Base-by-base conservation (phyloP, 2,888 invertebrate genomes). In the Onchidella celtica region DNA sequence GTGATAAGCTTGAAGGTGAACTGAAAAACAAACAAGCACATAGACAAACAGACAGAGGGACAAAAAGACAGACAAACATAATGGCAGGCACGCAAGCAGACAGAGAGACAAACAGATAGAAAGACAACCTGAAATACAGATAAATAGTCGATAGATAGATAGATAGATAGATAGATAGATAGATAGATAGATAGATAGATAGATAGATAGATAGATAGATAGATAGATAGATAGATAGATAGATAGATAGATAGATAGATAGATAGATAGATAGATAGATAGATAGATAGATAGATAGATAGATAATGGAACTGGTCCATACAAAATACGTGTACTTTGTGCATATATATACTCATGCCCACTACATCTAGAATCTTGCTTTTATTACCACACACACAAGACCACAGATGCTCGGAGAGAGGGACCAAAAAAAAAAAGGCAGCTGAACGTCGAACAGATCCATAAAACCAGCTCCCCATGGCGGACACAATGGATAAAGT, bases 91-190 rank as follows among this genome's bases (percentile, higher is more conserved):
- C 34, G 61, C 47, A 59, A 47, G 47, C 40, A 74, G 29, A 74
- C 24, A 59, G 61, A 74, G 17, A 74, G 61, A 59, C 24, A 74
- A 34, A 59, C 40, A 74, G 61, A 74, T 6, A 59, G 59, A 74
- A n/a, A 27, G 61, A 61, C n/a, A 27, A 47, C 6, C 9, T 11
- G 47, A 47, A 17, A 47, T 6, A 47, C 17, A 47, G 47, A 47
- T 47, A 47, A 66, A 66, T 24, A 36, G 21, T 36, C 4, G 36
- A 34, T 3, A 65, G 65, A 17, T 17, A 65, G 65, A 47, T 47
- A 47, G 47, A 47, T 17, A 47, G 47, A 47, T 17, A 47, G 47
- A 47, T 47, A 47, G 47, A 47, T 17, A 47, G 47, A 47, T 17
- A 47, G 47, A 47, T 17, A 47, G 47, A 47, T 17, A 47, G 47